These are phyloP conservation scores for Oscheius sp. DNA, from an alignment of 2,888 invertebrate species.

Conservation along the genomic window DNA sequence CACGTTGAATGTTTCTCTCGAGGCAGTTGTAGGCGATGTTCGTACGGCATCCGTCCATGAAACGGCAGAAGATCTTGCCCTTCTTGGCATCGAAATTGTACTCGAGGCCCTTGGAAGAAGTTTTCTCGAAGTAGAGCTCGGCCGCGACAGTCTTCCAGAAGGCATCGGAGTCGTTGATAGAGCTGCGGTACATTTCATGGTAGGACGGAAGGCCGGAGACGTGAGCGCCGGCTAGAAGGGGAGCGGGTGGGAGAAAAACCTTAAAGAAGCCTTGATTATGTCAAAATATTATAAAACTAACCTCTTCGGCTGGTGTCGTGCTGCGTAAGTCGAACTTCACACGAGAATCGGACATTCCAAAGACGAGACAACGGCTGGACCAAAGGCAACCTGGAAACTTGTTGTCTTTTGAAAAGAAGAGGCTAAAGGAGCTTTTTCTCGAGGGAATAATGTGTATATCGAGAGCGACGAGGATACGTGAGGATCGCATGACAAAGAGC, in stretches of 20 bases:
- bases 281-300: background rate
- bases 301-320: slow-evolving; percentile 24
- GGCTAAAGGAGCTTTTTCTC: background rate
- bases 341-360: slow-evolving; percentile 61
- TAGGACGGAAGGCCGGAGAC: slow-evolving; percentile 66
- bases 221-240: slow-evolving; percentile 70
- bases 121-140: slow-evolving; percentile 88
- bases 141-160: slow-evolving; percentile 95
- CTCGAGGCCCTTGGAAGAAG: slow-evolving; percentile 79
- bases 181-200: slow-evolving; percentile 77
- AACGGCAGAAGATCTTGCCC: slow-evolving; percentile 90
- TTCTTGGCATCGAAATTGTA: slow-evolving; percentile 91
- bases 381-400: slow-evolving; percentile 2
- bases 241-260: slow-evolving; percentile 71
- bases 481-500: background rate
- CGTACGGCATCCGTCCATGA: slow-evolving; percentile 88
- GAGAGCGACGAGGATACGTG: background rate
- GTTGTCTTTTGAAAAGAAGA: background rate
- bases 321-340: slow-evolving; percentile 56
- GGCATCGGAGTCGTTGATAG: slow-evolving; percentile 86
- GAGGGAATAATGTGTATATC: background rate
- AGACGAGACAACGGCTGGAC: slow-evolving; percentile 4
- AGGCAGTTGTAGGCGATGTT: slow-evolving; percentile 95
- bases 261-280: slow-evolving; percentile 29
- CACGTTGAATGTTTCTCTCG: slow-evolving; percentile 89